A percentile compares a stretch with the other conserved stretches of the same genome.
Evolutionary conservation across 2,888 invertebrate species (phyloP).

Genomic region (Melieria crassipennis): DNA sequence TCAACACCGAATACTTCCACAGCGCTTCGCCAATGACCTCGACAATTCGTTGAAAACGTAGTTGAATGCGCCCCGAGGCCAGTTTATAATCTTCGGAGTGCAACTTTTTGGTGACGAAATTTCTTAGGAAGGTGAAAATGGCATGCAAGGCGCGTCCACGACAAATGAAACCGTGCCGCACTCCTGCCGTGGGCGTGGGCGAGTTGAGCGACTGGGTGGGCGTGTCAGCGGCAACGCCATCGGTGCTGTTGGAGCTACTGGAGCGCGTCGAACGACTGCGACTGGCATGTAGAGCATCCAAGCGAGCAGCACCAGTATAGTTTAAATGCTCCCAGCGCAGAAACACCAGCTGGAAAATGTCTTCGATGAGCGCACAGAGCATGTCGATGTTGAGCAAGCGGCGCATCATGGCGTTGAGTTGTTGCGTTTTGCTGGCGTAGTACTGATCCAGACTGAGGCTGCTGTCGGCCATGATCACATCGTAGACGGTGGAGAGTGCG

Average conservation of each 20-base stretch:
- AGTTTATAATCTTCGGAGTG: constrained; percentile 60
- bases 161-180: constrained; percentile 57
- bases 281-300: constrained; percentile 44
- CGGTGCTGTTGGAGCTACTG: constrained; percentile 6
- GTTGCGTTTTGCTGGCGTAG: constrained; percentile 49
- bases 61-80: constrained; percentile 50
- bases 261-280: constrained; percentile 32
- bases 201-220: constrained; percentile 16
- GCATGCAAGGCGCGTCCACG: constrained; percentile 49
- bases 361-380: constrained; percentile 57
- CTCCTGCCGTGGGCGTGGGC: neutral
- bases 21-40: constrained; percentile 59
- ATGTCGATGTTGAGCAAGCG: constrained; percentile 55
- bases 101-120: constrained; percentile 58
- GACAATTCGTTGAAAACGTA: constrained; percentile 54
- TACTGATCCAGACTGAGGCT: constrained; percentile 38
- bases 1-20: constrained; percentile 61
- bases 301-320: neutral
- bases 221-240: constrained; percentile 14
- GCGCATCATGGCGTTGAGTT: constrained; percentile 54
- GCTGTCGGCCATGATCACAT: constrained; percentile 52
- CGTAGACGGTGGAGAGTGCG: constrained; percentile 54
- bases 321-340: constrained; percentile 62
- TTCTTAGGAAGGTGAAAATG: constrained; percentile 57
- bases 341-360: constrained; percentile 59